Base-by-base conservation (phyloP, 1,140 invertebrate species). In the Chelonus insularis region DNA sequence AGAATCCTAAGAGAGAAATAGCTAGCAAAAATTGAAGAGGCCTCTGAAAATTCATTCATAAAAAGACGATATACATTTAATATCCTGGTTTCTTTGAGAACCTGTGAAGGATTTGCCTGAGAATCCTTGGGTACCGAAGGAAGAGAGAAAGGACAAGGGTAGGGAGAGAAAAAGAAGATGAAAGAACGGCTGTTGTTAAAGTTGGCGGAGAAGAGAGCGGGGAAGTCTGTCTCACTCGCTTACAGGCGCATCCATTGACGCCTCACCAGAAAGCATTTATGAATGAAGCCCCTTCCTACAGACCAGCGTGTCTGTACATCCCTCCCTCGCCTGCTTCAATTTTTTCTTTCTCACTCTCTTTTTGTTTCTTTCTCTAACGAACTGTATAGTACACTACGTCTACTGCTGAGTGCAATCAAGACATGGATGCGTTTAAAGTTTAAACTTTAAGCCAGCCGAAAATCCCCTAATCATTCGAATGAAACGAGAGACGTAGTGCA, bases 211-310 rank as follows among this genome's bases (percentile, higher is more conserved):
- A 36, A 36, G 41, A 54, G 20, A 34, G n/a, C n/a, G 57, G 14
- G 52, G 21, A 39, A 60, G 25, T 60, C 62, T 69, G 67, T 74
- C 67, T 66, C 65, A 66, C 70, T 72, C 68, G 64, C 14, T 57
- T 73, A 68, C 69, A 72, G 71, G 67, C 72, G 69, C 69, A 75
- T 77, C 75, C 75, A 77, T 77, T 77, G 75, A 77, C 72, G 74
- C 74, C 72, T 73, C 62, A 48, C 57, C 65, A 57, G 48, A 39
- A 45, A 63, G 63, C 69, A 65, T 76, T 77, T 75, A 75, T 77
- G 75, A 77, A 77, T 77, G 75, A 76, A 75, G 45, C 67, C 52
- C 63, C 61, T 60, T 52, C 60, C 61, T 66, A 41, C 34, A 12
- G 29, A 16, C 21, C 58, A 16, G 29, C 21, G 32, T 11, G 14